Base-by-base conservation (phyloP, 2,888 invertebrate species). In the Pammene fasciana region DNA sequence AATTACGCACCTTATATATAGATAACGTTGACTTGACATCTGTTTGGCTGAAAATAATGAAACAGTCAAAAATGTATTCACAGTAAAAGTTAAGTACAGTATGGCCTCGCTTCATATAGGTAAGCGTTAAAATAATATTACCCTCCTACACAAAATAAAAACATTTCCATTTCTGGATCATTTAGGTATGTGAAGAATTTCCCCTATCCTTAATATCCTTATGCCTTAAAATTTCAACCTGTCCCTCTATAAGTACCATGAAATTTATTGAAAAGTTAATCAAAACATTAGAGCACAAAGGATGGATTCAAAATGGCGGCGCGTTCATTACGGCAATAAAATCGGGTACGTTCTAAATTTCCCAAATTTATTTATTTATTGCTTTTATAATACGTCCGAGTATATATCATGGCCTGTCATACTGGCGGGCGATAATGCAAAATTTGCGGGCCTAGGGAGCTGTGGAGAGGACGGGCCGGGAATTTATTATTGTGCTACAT, bases 391-490 rank as follows among this genome's bases (percentile, higher is more conserved):
- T 91, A 89, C 89, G 87, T 87, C 86, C 85, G 88, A 85, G 86
- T 89, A 90, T 92, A 92, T 92, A 92, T 92, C 92, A 92, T 84
- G 74, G 79, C 76, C 89, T 92, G 92, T 91, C 92, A 89, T 87
- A 88, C 86, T 84, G 84, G 85, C 84, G 85, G 84, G 89, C 89
- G 92, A 92, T 92, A 92, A 92, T 92, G 90, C 90, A 89, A 87
- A 90, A 91, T 90, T 90, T 88, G 84, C 75, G 83, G 83, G 74
- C 76, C 77, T 71, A 18, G 72, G 77, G 76, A 79, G 55, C 71
- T 56, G 48, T 87, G 76, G 89, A 88, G 88, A 72, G 8, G 68
- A 14, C 10, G 26, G 26, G 7, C 5, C 6, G 5, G n/a, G 41
- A 50, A 7, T 9, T 50, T 38, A 36, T 36, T 16, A 8, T 50